Base-by-base conservation (phyloP, 2,113 vertebrate species). In the Terrapene triunguis region DNA sequence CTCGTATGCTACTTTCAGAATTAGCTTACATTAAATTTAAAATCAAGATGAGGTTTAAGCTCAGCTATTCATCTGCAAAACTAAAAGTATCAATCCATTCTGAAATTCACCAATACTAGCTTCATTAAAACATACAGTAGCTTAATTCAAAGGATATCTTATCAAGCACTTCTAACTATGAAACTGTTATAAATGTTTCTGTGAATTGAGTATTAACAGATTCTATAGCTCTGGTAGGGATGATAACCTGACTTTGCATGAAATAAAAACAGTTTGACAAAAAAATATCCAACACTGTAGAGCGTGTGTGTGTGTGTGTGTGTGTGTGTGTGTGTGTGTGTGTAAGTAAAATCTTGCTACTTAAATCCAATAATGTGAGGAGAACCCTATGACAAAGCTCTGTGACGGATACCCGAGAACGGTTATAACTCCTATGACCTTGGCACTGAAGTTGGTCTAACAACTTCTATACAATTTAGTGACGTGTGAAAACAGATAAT, bases 401-500 rank as follows among this genome's bases (percentile, higher is more conserved):
- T 21, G 51, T 27, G 14, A 92, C 93, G 93, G 94, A 90, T 96
- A 98, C 97, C 97, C 92, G 93, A 90, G 96, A 98, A 97, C 84
- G 93, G 96, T 96, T 90, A 96, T 97, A 92, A 92, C 89, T 98
- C 93, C 94, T 93, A 29, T 96, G 96, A 98, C 98, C 96, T 96
- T 98, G 97, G 97, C 97, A 97, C 91, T 95, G 93, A 91, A 96
- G 97, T 97, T 97, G 91, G 97, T 98, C 94, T 95, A 95, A 96
- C 97, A 98, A 98, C 96, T 97, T 97, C 92, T 93, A 84, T 87
- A 97, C 93, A 97, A 98, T 98, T 98, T 95, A 98, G 97, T 94
- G 93, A 97, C 92, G 95, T 96, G 97, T 88, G 4, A 98, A 97
- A 98, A 98, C 93, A 98, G 97, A 98, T 97, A 97, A 98, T 98